phyloP scores from a whole-genome alignment of 2,113 vertebrate genomes.

The Crotalus tigris region DNA sequence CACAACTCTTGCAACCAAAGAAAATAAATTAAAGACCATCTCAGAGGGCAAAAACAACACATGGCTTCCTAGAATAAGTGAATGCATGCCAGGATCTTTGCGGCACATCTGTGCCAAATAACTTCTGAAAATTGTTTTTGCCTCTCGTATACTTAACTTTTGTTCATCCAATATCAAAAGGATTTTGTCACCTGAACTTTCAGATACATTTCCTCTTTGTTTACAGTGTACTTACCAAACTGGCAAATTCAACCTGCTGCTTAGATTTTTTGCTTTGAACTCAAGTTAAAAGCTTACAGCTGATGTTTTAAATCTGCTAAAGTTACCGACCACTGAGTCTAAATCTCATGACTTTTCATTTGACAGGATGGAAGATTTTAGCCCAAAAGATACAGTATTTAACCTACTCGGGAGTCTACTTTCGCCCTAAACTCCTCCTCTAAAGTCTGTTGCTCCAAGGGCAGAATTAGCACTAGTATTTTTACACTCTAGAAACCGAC shows the following conservation, averaged over 20 bases:
- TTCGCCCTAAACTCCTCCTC: neutral
- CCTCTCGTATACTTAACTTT: neutral
- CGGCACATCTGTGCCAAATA: neutral
- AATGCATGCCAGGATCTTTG: neutral
- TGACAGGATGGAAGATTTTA: neutral
- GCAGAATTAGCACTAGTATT: neutral
- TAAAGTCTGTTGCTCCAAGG: neutral
- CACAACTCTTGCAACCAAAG: slow-evolving; percentile 1
- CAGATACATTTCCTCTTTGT: neutral
- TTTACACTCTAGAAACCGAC: neutral
- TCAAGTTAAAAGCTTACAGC: neutral
- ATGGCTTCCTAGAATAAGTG: neutral
- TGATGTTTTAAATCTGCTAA: neutral
- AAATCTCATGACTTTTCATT: neutral
- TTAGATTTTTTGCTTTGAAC: neutral
- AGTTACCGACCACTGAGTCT: neutral
- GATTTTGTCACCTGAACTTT: neutral
- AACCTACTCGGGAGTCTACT: neutral
- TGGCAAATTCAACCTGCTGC: neutral
- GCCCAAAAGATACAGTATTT: neutral
- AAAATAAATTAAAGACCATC: neutral
- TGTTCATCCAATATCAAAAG: neutral
- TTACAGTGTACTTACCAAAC: neutral
- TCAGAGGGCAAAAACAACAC: neutral
- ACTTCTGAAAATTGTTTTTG: neutral